Conservation (phyloP, 2,797 vertebrate genomes). For the Myotis findleyi region DNA sequence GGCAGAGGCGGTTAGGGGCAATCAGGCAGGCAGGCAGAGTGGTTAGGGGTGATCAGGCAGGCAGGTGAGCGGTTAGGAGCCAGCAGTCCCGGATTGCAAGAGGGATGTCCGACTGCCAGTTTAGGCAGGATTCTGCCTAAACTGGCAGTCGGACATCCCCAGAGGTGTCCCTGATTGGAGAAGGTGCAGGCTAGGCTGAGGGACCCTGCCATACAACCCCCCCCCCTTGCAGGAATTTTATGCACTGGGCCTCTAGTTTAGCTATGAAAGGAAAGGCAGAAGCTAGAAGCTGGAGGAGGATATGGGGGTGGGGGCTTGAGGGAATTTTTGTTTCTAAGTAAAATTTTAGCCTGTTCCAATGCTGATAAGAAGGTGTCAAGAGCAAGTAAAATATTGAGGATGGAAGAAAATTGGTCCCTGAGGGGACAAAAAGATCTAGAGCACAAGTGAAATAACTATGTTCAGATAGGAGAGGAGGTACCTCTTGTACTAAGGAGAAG, state of each 20-base stretch:
- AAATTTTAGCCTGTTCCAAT: not conserved
- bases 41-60: too few species aligned
- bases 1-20: too few species aligned
- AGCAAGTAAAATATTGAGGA: not conserved
- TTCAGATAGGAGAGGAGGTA: not conserved
- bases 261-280: not conserved
- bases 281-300: not conserved
- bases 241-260: not conserved
- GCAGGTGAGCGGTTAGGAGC: too few species aligned
- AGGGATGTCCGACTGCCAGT: too few species aligned
- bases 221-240: too few species aligned
- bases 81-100: too few species aligned
- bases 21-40: too few species aligned
- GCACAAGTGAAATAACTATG: not conserved
- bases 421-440: not conserved
- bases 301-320: not conserved
- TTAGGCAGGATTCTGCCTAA: too few species aligned
- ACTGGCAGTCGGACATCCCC: too few species aligned
- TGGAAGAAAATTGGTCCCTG: not conserved
- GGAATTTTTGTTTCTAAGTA: not conserved
- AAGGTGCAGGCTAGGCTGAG: too few species aligned
- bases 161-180: too few species aligned
- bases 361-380: not conserved
- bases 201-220: too few species aligned
- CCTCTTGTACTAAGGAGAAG: not conserved